A percentile compares a stretch with the other conserved stretches of the same genome.
These are phyloP conservation scores for Gracilinanus agilis DNA, from an alignment of 2,113 vertebrate genomes.

Conservation along the genomic window DNA sequence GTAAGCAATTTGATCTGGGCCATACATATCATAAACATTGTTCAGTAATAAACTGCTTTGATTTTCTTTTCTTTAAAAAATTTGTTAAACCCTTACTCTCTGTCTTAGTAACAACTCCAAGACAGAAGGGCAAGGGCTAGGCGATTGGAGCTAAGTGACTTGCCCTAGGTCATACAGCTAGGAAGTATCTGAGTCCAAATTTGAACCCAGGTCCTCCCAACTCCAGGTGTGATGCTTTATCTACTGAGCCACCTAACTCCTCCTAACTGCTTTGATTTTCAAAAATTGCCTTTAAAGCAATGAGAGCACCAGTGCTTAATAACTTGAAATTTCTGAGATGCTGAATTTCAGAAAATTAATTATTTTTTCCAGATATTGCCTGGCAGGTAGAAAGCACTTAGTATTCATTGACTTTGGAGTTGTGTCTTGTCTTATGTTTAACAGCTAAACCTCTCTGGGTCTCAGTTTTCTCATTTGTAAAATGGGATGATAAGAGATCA, in stretches of 20 bases:
- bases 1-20: too few relatives aligned
- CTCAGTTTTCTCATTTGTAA: not conserved
- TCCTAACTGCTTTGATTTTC: not conserved
- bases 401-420: too few relatives aligned
- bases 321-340: slow-evolving; percentile 21
- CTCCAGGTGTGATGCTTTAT: too few relatives aligned
- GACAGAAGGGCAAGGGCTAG: too few relatives aligned
- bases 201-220: too few relatives aligned
- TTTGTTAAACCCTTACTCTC: too few relatives aligned
- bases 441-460: not conserved
- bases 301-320: slow-evolving; percentile 18
- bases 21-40: not conserved
- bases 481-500: not conserved
- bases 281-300: not conserved
- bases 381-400: too few relatives aligned
- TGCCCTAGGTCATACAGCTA: too few relatives aligned
- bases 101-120: too few relatives aligned
- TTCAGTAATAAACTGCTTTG: not conserved
- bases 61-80: not conserved
- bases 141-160: too few relatives aligned
- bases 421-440: not conserved
- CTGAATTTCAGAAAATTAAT: slow-evolving; percentile 9
- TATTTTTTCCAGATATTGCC: not conserved
- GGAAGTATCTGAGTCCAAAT: too few relatives aligned
- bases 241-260: too few relatives aligned